A percentile compares a stretch with the other conserved stretches of the same genome.
These are phyloP conservation scores for Malacoctenus gilli DNA, from an alignment of 2,797 vertebrate genomes.

Conservation along the genomic window DNA sequence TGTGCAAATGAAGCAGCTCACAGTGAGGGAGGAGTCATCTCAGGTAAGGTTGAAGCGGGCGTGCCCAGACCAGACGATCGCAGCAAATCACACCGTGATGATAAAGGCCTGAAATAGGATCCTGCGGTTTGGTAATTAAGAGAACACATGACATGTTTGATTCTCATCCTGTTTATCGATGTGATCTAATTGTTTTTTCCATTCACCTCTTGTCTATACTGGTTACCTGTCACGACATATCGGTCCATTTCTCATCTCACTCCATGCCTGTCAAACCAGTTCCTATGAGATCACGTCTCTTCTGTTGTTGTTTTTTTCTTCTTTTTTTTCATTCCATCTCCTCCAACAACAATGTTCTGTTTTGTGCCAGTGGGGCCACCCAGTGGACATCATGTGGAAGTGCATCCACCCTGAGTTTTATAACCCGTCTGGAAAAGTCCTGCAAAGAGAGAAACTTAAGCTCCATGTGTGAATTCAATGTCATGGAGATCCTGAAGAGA, in stretches of 20 bases:
- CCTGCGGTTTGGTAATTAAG: no score
- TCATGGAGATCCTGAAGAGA: not conserved
- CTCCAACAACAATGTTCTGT: constrained; percentile 1
- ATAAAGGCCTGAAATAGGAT: no score
- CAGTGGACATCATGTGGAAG: constrained; percentile 59
- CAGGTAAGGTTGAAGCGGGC: no score
- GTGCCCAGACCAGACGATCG: no score
- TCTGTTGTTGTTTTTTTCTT: no score
- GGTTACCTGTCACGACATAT: constrained; percentile 4
- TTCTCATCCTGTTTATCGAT: no score
- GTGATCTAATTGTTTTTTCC: constrained; percentile 3
- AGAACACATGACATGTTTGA: no score
- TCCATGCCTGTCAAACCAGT: not conserved
- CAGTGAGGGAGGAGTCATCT: no score
- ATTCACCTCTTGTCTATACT: not conserved
- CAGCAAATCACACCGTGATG: no score
- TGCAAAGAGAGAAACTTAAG: not conserved
- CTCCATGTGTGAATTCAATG: not conserved
- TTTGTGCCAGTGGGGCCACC: constrained; percentile 64
- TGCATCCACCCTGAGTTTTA: constrained; percentile 20
- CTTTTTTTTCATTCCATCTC: not conserved
- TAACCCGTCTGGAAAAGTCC: not conserved
- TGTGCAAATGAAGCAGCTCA: no score
- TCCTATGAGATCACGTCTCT: not conserved
- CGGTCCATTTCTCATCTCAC: no score